Evolutionary conservation across 1,140 invertebrate genomes (phyloP).

Genomic region (Sycobia sp.): DNA sequence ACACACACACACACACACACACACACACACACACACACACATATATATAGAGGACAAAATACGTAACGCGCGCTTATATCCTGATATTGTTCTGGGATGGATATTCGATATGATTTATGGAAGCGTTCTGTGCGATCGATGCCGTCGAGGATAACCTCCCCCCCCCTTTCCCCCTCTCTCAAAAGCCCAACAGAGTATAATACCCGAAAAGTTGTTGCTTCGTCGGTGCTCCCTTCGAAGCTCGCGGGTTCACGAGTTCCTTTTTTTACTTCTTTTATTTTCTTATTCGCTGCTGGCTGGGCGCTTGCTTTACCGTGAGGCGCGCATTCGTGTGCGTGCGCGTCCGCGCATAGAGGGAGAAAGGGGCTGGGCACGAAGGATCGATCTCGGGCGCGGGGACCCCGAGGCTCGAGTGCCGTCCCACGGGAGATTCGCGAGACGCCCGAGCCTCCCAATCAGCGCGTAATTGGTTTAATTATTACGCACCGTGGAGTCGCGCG

Average conservation of each 20-base stretch:
- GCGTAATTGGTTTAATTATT: conserved; percentile 35
- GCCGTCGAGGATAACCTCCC: too few species aligned
- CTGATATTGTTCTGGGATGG: too few species aligned
- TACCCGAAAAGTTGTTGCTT: not conserved
- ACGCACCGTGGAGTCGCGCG: too few species aligned
- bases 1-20: too few species aligned
- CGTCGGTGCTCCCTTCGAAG: not conserved
- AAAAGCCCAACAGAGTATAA: too few species aligned
- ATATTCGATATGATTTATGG: conserved; percentile 14
- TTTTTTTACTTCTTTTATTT: not conserved
- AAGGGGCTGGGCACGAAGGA: not conserved
- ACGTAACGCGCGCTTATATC: too few species aligned
- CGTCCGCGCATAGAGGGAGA: not conserved
- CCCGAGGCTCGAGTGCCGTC: not conserved
- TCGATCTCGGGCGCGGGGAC: not conserved
- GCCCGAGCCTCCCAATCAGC: conserved; percentile 24
- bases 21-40: too few species aligned
- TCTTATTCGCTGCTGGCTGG: not conserved
- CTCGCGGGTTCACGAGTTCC: not conserved
- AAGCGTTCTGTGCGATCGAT: not conserved
- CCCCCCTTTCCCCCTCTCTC: too few species aligned
- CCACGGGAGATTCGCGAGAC: conserved; percentile 1
- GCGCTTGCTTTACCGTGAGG: not conserved
- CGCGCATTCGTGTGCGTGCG: not conserved
- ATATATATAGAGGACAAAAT: too few species aligned